Base-by-base conservation (phyloP, 2,888 invertebrate genomes). In the Brachycybe producta region DNA sequence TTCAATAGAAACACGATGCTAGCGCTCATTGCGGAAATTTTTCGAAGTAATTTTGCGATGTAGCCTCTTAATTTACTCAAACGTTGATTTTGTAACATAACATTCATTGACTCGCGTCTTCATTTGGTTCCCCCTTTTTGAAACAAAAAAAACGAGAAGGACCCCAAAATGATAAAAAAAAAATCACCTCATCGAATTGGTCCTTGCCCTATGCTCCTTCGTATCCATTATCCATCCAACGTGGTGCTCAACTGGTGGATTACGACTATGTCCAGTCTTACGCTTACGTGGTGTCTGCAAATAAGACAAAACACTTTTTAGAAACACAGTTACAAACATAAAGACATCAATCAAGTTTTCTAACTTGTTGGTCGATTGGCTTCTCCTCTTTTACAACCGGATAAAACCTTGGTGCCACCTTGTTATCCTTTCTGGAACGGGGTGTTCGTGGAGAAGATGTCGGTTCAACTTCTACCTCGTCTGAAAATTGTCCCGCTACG, bases 201-300 rank as follows among this genome's bases (percentile, higher is more conserved):
- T 23, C 4, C 54, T 21, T 3, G 46, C 24, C 7, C 39, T 32
- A 26, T 54, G 54, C 34, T 52, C 54, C 27, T 38, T 48, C 5
- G 43, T 38, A 15, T 39, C 54, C 52, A 52, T 52, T 17, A 54
- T 34, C 54, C 54, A 54, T 24, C 54, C 54, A 24, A 54, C 49
- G 21, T 52, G 52, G 30, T 49, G 27, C 36, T 54, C 54, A 7
- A 54, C 23, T 15, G 54, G 54, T 21, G 94, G 94, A 73, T 95
- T 91, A 58, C 77, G 64, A 53, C 66, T 86, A 69, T 92, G 87
- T n/a, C 86, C 75, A 2, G 88, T 87, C 73, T 91, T 91, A 60
- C 86, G 78, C 67, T 91, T 90, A 23, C 85, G 74, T 1, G 81
- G 81, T 2, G 80, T 80, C 53, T 53, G 19, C n/a, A 52, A 52